Evolutionary conservation across 2,113 vertebrate species (phyloP).

Genomic region (Casuarius casuarius): DNA sequence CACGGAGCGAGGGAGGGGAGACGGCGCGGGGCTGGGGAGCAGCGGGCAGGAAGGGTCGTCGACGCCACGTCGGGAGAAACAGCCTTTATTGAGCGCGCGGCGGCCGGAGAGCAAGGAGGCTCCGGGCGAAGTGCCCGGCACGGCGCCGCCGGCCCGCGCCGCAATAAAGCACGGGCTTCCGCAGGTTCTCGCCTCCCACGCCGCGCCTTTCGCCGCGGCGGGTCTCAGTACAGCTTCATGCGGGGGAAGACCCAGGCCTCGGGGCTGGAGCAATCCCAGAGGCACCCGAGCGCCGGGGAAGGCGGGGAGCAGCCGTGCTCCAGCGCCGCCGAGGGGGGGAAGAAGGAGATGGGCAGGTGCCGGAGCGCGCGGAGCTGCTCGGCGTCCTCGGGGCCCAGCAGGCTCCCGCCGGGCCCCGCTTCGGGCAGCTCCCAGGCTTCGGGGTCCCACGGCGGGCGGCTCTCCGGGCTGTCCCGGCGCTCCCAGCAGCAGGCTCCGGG

Average conservation of each 20-base stretch:
- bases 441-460: not conserved
- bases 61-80: not conserved
- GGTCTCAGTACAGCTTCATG: constrained; percentile 81
- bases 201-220: not conserved
- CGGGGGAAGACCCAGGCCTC: constrained; percentile 82
- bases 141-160: not conserved
- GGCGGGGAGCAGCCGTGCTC: constrained; percentile 48
- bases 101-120: not conserved
- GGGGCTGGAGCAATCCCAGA: constrained; percentile 64
- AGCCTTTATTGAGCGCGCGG: not conserved
- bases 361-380: not conserved
- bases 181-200: not conserved
- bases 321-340: constrained; percentile 64
- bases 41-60: no score
- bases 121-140: no score
- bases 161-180: not conserved
- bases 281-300: constrained; percentile 16
- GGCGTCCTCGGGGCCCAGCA: not conserved
- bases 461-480: not conserved
- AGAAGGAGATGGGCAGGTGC: constrained; percentile 60
- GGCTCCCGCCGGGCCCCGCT: not conserved
- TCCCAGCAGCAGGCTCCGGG: not conserved
- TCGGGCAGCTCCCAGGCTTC: not conserved
- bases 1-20: not conserved
- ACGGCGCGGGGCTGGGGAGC: not conserved